phyloP scores from a whole-genome alignment of 2,113 vertebrate genomes.

The Triplophysa siluroides region DNA sequence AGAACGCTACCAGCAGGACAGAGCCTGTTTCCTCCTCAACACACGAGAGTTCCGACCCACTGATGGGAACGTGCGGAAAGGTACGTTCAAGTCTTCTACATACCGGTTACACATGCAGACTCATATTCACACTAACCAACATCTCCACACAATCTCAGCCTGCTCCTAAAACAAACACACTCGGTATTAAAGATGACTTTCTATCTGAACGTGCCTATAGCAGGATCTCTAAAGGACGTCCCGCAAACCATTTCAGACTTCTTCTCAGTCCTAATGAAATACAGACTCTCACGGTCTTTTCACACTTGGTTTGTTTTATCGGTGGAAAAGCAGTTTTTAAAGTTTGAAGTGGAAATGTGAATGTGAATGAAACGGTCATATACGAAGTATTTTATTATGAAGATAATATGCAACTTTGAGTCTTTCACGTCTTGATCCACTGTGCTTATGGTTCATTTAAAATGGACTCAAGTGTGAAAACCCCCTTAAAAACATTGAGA shows the following conservation, averaged over 20 bases:
- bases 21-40: conserved; percentile 91
- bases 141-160: conserved; percentile 3
- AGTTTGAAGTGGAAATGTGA: too few relatives aligned
- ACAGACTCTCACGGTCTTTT: conserved; percentile 6
- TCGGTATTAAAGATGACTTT: neutral
- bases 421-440: neutral
- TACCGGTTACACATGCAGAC: neutral
- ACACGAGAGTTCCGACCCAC: conserved; percentile 87
- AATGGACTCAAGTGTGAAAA: neutral
- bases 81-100: conserved; percentile 65
- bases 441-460: neutral
- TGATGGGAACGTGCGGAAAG: conserved; percentile 92
- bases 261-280: neutral
- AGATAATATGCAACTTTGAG: too few relatives aligned
- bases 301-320: conserved; percentile 22
- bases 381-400: too few relatives aligned
- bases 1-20: conserved; percentile 86
- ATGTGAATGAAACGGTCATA: too few relatives aligned
- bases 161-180: neutral
- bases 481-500: neutral
- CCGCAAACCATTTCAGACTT: too few relatives aligned
- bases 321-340: too few relatives aligned
- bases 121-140: conserved; percentile 8
- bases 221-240: neutral
- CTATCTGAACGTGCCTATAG: too few relatives aligned